Evolutionary conservation across 2,888 invertebrate genomes (phyloP).

Genomic region (Meghimatium bilineatum): DNA sequence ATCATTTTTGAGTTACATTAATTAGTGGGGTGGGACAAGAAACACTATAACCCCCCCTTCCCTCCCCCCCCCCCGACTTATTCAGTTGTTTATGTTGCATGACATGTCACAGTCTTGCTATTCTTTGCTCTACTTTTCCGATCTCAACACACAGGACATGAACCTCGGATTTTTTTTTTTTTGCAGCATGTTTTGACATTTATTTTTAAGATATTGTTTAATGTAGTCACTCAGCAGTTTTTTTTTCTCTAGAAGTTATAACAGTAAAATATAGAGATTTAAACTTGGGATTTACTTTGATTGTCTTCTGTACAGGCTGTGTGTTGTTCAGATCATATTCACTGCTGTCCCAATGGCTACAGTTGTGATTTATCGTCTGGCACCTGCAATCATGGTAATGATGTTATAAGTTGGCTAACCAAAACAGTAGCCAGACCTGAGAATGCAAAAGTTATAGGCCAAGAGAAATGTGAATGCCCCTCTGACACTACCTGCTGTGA

Average conservation of each 20-base stretch:
- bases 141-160: no score
- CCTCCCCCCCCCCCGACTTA: no score
- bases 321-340: constrained; percentile 70
- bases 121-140: no score
- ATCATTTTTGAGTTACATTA: no score
- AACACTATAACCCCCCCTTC: no score
- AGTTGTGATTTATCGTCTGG: constrained; percentile 62
- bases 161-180: no score
- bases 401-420: constrained; percentile 29
- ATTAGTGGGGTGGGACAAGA: no score
- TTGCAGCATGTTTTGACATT: no score
- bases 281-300: neutral
- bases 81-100: no score
- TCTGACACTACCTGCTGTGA: constrained; percentile 65
- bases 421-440: constrained; percentile 33
- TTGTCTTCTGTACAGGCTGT: constrained; percentile 59
- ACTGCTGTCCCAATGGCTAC: constrained; percentile 72
- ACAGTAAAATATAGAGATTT: neutral
- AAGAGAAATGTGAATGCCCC: constrained; percentile 58
- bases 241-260: neutral
- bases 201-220: no score
- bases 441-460: constrained; percentile 51
- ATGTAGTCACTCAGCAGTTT: no score
- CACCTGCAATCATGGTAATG: constrained; percentile 55
- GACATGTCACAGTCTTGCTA: no score